Conservation (phyloP, 1,140 invertebrate genomes). For the Drosophila nannoptera region DNA sequence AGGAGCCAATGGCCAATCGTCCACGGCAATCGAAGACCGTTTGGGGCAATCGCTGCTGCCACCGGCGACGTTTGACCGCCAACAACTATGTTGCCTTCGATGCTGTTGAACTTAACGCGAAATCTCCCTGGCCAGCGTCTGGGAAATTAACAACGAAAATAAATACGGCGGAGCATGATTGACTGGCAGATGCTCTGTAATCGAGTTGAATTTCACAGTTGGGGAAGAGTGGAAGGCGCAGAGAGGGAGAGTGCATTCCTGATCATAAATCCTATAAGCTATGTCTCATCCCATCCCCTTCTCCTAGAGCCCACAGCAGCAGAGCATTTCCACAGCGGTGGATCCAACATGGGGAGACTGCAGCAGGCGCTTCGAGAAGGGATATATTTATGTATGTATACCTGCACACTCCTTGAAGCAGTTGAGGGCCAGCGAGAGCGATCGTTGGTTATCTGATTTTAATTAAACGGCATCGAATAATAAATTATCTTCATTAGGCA, state of each 20-base stretch:
- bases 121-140: slow-evolving; percentile 56
- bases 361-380: background rate
- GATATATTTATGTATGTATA: slow-evolving; percentile 6
- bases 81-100: slow-evolving; percentile 68
- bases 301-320: background rate
- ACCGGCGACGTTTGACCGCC: slow-evolving; percentile 66
- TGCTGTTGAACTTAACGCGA: slow-evolving; percentile 76
- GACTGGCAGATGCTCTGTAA: background rate
- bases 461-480: slow-evolving; percentile 77
- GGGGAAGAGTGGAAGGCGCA: no score
- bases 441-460: slow-evolving; percentile 71
- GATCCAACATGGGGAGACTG: slow-evolving; percentile 11
- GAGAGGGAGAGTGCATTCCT: no score
- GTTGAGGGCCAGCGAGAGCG: slow-evolving; percentile 53
- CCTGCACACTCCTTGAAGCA: slow-evolving; percentile 52
- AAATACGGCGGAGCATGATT: slow-evolving; percentile 3
- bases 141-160: slow-evolving; percentile 58
- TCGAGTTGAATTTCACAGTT: no score
- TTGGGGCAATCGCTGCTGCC: slow-evolving; percentile 51
- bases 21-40: slow-evolving; percentile 35
- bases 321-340: slow-evolving; percentile 34
- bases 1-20: slow-evolving; percentile 72
- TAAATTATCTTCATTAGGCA: slow-evolving; percentile 76
- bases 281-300: background rate
- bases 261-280: no score